Conservation (phyloP, 2,113 vertebrate species). For the Hipposideros armiger region DNA sequence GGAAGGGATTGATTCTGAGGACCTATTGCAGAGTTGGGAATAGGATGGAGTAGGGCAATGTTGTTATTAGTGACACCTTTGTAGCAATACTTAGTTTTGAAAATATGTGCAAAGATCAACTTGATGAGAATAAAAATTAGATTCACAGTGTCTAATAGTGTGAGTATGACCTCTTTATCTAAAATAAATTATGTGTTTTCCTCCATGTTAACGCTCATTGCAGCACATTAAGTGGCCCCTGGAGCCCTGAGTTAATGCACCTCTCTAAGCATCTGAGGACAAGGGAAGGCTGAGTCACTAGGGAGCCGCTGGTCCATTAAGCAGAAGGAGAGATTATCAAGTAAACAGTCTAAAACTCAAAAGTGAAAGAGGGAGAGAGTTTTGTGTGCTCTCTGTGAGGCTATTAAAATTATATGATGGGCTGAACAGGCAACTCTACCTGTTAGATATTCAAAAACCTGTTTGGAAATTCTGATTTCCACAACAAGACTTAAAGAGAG, state of each 20-base stretch:
- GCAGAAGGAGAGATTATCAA: neutral
- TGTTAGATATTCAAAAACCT: neutral
- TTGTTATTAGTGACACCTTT: neutral
- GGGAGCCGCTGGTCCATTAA: neutral
- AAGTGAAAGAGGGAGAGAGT: neutral
- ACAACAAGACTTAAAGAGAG: neutral
- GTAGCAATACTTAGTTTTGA: neutral
- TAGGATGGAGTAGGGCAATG: neutral
- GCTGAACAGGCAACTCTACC: neutral
- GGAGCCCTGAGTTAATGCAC: neutral
- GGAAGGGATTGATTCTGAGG: neutral
- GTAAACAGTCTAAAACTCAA: neutral
- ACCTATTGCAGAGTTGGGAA: neutral
- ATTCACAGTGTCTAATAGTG: neutral
- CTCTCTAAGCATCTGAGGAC: neutral
- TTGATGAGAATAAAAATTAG: conserved; percentile 28
- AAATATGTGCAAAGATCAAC: neutral
- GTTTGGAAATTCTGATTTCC: neutral
- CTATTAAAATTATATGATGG: conserved; percentile 10
- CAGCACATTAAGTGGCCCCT: neutral
- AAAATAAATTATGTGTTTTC: neutral
- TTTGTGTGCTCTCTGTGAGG: neutral
- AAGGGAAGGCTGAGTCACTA: neutral
- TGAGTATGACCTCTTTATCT: neutral
- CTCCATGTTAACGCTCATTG: neutral